Evolutionary conservation across 2,888 invertebrate species (phyloP).

Genomic region (Serrognathus titanus): DNA sequence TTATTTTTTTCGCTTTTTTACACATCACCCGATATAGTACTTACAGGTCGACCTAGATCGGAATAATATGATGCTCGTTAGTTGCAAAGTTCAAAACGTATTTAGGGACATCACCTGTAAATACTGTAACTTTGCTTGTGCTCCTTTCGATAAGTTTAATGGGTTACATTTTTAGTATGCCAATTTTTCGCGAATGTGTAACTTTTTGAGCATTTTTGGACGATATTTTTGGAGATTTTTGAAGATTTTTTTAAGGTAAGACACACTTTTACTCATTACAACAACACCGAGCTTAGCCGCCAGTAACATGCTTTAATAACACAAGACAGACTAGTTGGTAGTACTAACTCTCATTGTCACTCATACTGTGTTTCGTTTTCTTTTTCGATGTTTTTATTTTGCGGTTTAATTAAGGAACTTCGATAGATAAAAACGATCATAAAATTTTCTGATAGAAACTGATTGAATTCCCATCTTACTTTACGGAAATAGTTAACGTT

Average conservation of each 20-base stretch:
- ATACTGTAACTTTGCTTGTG: slow-evolving; percentile 5
- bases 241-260: slow-evolving; percentile 17
- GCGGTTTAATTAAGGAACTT: no score
- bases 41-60: not conserved
- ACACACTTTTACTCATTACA: slow-evolving; percentile 8
- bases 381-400: no score
- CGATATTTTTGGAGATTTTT: slow-evolving; percentile 6
- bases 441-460: no score
- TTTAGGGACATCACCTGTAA: not conserved
- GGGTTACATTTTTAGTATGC: slow-evolving; percentile 7
- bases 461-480: no score
- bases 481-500: no score
- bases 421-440: no score
- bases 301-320: no score
- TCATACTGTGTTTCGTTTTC: no score
- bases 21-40: slow-evolving; percentile 10
- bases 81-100: not conserved
- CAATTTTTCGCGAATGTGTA: slow-evolving; percentile 3
- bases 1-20: slow-evolving; percentile 37
- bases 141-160: slow-evolving; percentile 1
- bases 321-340: no score
- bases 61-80: not conserved
- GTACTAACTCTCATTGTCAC: no score
- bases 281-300: slow-evolving; percentile 15
- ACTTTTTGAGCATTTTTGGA: slow-evolving; percentile 2